These are phyloP conservation scores for Parnassius glacialis DNA, from an alignment of 2,888 invertebrate species.

Conservation along the genomic window DNA sequence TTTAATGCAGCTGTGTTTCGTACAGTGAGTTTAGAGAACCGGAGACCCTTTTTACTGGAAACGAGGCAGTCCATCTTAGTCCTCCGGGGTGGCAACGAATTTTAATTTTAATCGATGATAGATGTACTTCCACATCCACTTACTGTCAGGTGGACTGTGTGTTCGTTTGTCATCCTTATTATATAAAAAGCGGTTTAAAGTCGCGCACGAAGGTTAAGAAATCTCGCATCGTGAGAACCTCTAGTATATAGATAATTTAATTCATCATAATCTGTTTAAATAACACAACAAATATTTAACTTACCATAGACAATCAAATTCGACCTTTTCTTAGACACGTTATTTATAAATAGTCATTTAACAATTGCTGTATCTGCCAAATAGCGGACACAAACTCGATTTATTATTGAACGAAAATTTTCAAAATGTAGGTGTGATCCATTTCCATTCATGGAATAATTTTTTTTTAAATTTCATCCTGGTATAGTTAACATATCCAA, in stretches of 20 bases:
- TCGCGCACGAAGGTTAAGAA: constrained; percentile 59
- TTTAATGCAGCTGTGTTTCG: too few relatives aligned
- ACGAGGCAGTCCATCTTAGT: too few relatives aligned
- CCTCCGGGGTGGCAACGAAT: too few relatives aligned
- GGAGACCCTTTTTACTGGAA: too few relatives aligned
- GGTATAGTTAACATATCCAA: constrained; percentile 20
- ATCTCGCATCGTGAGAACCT: constrained; percentile 74
- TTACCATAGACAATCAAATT: constrained; percentile 77
- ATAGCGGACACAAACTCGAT: constrained; percentile 78
- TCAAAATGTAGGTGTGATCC: constrained; percentile 56
- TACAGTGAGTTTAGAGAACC: too few relatives aligned
- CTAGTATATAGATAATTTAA: constrained; percentile 70
- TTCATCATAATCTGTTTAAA: constrained; percentile 77
- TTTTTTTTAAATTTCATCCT: constrained; percentile 41
- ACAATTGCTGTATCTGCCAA: constrained; percentile 73
- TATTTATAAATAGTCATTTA: constrained; percentile 79
- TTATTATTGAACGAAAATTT: constrained; percentile 64
- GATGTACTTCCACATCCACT: too few relatives aligned
- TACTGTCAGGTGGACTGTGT: too few relatives aligned
- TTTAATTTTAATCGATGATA: too few relatives aligned
- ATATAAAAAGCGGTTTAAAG: constrained; percentile 37
- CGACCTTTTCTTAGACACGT: constrained; percentile 79
- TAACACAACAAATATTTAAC: constrained; percentile 77
- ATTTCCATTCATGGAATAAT: constrained; percentile 41
- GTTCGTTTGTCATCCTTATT: neutral